These are phyloP conservation scores for Tipula lateralis DNA, from an alignment of 2,888 invertebrate genomes.

Conservation along the genomic window DNA sequence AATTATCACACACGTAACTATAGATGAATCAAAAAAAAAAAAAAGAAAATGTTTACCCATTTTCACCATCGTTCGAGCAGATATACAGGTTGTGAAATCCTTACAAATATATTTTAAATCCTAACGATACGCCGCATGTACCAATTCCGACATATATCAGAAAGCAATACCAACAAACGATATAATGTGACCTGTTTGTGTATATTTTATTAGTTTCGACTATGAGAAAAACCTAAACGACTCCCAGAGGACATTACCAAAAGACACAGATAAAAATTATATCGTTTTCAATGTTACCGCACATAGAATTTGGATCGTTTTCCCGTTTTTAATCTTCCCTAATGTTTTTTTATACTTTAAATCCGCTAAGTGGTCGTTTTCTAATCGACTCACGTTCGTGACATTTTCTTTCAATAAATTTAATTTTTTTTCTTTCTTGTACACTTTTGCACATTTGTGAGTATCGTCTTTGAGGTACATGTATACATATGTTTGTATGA, in stretches of 20 bases:
- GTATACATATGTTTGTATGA: neutral
- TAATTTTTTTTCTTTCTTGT: neutral
- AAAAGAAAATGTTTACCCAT: neutral
- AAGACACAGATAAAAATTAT: neutral
- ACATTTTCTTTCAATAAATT: constrained; percentile 27
- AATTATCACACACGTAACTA: neutral
- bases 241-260: neutral
- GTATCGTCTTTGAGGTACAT: neutral
- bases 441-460: neutral
- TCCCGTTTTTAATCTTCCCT: constrained; percentile 19
- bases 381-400: constrained; percentile 30
- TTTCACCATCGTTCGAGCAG: neutral
- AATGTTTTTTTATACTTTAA: constrained; percentile 28
- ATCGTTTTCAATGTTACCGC: neutral
- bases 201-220: neutral
- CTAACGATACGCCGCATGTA: neutral
- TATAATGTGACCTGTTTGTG: neutral
- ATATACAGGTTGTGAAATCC: neutral
- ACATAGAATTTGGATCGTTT: neutral
- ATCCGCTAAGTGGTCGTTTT: constrained; percentile 28
- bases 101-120: neutral
- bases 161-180: constrained; percentile 13
- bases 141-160: neutral
- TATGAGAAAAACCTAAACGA: neutral
- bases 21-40: neutral